Percentiles rank a stretch among this genome's conserved stretches.
Conservation (phyloP, 2,113 vertebrate genomes). For the Pongo abelii region DNA sequence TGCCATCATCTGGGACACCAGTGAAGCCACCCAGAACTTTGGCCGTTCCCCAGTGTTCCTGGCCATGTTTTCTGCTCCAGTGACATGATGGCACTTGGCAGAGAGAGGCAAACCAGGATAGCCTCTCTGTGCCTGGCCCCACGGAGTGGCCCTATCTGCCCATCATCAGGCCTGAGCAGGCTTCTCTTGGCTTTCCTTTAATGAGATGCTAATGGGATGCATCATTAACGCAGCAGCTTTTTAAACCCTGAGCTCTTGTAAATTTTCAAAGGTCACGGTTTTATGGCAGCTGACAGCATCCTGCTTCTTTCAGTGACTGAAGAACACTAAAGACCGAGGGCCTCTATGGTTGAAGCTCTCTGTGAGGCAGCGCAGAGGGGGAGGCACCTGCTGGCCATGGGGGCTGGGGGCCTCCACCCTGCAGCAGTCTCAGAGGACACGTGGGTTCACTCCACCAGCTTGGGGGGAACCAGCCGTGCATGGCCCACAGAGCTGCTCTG, state of each 20-base stretch:
- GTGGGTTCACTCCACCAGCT: too few species aligned
- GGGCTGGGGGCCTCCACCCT: neutral
- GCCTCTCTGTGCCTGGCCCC: neutral
- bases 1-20: neutral
- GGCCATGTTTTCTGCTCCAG: neutral
- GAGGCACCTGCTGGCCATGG: neutral
- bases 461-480: neutral
- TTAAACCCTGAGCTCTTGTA: conserved; percentile 81
- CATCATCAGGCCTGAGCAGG: neutral
- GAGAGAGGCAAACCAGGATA: neutral
- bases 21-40: neutral
- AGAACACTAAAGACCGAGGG: conserved; percentile 66
- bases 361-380: neutral
- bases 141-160: neutral
- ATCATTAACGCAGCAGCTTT: conserved; percentile 83
- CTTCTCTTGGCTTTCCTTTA: conserved; percentile 72
- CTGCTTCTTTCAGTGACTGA: conserved; percentile 48
- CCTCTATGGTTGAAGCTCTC: neutral
- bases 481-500: neutral
- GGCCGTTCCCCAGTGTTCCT: neutral
- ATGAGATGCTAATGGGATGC: conserved; percentile 83
- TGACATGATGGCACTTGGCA: neutral
- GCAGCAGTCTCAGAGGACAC: neutral
- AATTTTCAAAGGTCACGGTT: conserved; percentile 83
- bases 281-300: conserved; percentile 69